Base-by-base conservation (phyloP, 1,140 invertebrate genomes). In the Druon quercuslanigerum region DNA sequence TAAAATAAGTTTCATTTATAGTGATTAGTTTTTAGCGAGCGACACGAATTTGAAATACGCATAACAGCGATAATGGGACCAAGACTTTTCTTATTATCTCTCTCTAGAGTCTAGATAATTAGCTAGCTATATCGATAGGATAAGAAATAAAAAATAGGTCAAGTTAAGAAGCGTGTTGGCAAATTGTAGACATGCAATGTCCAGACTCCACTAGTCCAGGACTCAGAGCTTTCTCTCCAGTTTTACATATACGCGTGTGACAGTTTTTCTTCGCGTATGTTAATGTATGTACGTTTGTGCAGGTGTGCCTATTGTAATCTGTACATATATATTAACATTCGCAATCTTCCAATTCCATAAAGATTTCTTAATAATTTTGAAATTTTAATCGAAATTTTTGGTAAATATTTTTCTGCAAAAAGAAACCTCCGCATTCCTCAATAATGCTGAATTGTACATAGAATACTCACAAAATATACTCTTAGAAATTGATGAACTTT, bases 191-290 rank as follows among this genome's bases (percentile, higher is more conserved):
- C 40, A 46, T 11, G 40, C 40, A 46, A 14, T 60, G 8, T 66
- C 57, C 33, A 25, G 57, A 66, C 25, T 66, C 25, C 7, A 66
- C 25, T 8, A 56, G 25, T 66, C 20, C 25, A 66, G 60, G 20
- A 66, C 60, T 66, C 60, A 66, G 60, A 66, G 60, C 60, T 66
- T 66, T 66, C 25, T 66, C 20, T 66, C 60, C 60, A 66, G 60
- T 66, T 66, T 16, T 40, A 66, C 16, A 66, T 33, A 33, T 66
- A 66, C 60, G 40, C 60, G 60, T 66, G 60, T 66, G 60, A 66
- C 60, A 66, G 13, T 60, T 60, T 60, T 57, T 33, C 33, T 33
- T 19, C 20, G 8, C 19, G 7, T 57, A 25, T 20, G 20, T 66
- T 40, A 60, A 25, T 13, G 12, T 25, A 33, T 14, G 25, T 60